A percentile compares a stretch with the other conserved stretches of the same genome.
Evolutionary conservation across 2,797 vertebrate species (phyloP).

Genomic region (Moxostoma hubbsi): DNA sequence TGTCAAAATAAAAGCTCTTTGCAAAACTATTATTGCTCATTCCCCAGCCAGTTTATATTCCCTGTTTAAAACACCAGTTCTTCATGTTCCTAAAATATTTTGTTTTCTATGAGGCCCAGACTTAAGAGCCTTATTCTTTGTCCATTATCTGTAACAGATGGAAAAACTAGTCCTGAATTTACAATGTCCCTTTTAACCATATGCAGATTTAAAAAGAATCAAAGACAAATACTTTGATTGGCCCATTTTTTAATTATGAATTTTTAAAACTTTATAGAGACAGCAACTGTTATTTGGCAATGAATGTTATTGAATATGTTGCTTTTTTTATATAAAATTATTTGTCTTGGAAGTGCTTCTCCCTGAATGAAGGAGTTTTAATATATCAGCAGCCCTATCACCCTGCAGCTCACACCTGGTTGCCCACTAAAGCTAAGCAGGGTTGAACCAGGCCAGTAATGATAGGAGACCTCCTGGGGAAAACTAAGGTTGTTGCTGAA

Average conservation of each 20-base stretch:
- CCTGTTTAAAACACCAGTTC: not conserved
- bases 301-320: not conserved
- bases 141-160: not conserved
- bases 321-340: not conserved
- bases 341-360: not conserved
- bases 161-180: not conserved
- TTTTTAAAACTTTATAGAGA: not conserved
- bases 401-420: too few relatives aligned
- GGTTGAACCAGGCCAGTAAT: too few relatives aligned
- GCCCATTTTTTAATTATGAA: not conserved
- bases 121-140: not conserved
- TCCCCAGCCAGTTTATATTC: too few relatives aligned
- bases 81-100: not conserved
- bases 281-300: slow-evolving; percentile 6
- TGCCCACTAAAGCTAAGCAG: too few relatives aligned
- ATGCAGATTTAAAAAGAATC: not conserved
- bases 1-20: too few relatives aligned
- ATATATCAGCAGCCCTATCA: not conserved
- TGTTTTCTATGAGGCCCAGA: not conserved
- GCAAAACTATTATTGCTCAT: too few relatives aligned
- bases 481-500: too few relatives aligned
- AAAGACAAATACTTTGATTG: not conserved
- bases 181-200: not conserved
- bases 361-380: not conserved
- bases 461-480: too few relatives aligned